Conservation (phyloP, 2,113 vertebrate genomes). For the Periophthalmus modestus region DNA sequence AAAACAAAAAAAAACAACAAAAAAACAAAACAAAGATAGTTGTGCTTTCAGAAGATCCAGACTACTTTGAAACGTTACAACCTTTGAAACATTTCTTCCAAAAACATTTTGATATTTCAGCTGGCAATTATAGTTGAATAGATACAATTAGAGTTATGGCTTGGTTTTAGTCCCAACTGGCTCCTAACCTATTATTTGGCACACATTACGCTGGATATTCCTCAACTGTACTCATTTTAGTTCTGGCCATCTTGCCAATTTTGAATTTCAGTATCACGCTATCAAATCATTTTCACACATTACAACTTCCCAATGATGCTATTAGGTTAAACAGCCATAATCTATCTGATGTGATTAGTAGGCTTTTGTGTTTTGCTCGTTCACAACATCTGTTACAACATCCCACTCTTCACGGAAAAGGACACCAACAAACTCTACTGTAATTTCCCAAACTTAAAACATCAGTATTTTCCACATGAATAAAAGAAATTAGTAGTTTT, state of each 20-base stretch:
- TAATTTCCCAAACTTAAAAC: not conserved
- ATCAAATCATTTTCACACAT: not conserved
- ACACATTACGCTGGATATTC: too few relatives aligned
- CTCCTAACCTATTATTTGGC: not conserved
- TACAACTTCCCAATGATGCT: not conserved
- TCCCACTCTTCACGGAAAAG: constrained; percentile 7
- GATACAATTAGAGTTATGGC: not conserved
- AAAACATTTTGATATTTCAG: not conserved
- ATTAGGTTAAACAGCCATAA: not conserved
- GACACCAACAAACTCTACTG: constrained; percentile 25
- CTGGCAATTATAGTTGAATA: not conserved
- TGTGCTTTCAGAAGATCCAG: too few relatives aligned
- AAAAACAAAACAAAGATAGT: too few relatives aligned
- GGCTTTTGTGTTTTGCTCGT: not conserved
- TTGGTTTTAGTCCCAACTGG: too few relatives aligned
- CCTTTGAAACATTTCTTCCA: not conserved
- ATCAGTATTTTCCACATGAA: not conserved
- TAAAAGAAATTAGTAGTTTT: not conserved
- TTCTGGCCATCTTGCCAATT: too few relatives aligned
- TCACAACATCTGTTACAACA: not conserved
- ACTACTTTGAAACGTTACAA: too few relatives aligned
- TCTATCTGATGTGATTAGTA: not conserved
- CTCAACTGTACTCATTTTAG: too few relatives aligned
- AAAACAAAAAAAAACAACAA: too few relatives aligned
- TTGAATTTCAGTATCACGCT: too few relatives aligned